Evolutionary conservation across 2,797 vertebrate species (phyloP), one percentile per base, ranked within the genome.

Genomic region (Decapterus maruadsi): DNA sequence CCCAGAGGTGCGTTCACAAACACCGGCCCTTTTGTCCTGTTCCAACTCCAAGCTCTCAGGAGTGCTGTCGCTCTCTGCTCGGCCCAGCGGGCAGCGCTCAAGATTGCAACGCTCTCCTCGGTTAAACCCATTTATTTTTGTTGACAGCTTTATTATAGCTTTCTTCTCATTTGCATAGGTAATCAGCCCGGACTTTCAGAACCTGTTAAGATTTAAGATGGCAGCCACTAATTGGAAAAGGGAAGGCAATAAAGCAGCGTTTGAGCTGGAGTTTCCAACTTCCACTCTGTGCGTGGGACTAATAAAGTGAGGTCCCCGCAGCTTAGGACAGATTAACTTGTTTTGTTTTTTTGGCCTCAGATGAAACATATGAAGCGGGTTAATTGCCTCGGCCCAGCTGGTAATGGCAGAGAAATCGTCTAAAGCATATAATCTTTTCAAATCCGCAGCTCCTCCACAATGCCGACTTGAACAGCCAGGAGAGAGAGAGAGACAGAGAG

Each of bases 141-240:
- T 68, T 89, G 90, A 91, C 90, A 88, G 87, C 80, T 89, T 90
- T 91, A 89, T 93, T 88, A 90, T 78, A 78, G 81, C 78, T 61
- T 83, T 60, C 78, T 13, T 0, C 84, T 87, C 77, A 92, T 92
- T 92, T 90, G 89, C 93, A 89, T 91, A 86, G 68, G 83, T 89
- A 90, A 90, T 92, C 85, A 90, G 89, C 72, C 75, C 68, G 68
- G 72, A 70, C 63, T 87, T 89, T 81, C 81, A 71, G 67, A 86
- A 84, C 87, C 78, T 79, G 84, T 78, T 86, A 77, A 84, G 74
- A 82, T 90, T 81, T 83, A 89, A 84, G 68, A 88, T 86, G 90
- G 82, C 90, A 90, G 83, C 64, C 43, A 45, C 88, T 90, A 90
- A 93, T 93, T 93, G 88, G 89, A 90, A 88, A 91, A 80, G 9